Evolutionary conservation across 2,113 vertebrate genomes (phyloP).

Genomic region (Hyaena hyaena): DNA sequence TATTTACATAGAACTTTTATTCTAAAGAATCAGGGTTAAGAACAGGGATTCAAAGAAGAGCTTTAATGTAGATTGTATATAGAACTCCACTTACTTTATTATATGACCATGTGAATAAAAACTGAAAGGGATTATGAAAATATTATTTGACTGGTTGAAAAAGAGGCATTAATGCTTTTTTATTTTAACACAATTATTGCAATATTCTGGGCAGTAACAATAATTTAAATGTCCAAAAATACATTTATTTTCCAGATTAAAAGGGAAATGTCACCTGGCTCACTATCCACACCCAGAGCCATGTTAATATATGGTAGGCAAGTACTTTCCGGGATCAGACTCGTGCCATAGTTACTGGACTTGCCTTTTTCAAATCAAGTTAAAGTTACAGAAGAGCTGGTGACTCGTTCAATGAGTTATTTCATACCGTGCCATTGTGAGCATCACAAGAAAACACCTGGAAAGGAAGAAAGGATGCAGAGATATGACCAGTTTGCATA

Average conservation of each 20-base stretch:
- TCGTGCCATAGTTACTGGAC: neutral
- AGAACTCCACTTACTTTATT: neutral
- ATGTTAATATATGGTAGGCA: neutral
- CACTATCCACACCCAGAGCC: neutral
- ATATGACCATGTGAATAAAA: neutral
- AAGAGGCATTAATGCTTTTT: neutral
- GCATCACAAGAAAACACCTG: constrained; percentile 45
- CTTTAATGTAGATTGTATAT: neutral
- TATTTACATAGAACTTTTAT: neutral
- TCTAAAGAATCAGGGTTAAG: neutral
- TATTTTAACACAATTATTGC: neutral
- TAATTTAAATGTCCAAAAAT: neutral
- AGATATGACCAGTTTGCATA: constrained; percentile 72
- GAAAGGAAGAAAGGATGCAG: constrained; percentile 11
- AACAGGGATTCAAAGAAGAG: neutral
- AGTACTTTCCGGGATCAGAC: neutral
- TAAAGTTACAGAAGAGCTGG: neutral
- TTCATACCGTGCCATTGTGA: neutral
- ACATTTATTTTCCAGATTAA: neutral
- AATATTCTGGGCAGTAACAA: neutral
- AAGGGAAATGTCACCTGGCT: neutral
- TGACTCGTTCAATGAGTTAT: neutral
- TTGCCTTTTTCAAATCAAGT: neutral
- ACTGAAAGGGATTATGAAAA: neutral
- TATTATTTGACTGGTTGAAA: neutral